Conservation (phyloP, 2,113 vertebrate species). For the Lagenorhynchus albirostris region DNA sequence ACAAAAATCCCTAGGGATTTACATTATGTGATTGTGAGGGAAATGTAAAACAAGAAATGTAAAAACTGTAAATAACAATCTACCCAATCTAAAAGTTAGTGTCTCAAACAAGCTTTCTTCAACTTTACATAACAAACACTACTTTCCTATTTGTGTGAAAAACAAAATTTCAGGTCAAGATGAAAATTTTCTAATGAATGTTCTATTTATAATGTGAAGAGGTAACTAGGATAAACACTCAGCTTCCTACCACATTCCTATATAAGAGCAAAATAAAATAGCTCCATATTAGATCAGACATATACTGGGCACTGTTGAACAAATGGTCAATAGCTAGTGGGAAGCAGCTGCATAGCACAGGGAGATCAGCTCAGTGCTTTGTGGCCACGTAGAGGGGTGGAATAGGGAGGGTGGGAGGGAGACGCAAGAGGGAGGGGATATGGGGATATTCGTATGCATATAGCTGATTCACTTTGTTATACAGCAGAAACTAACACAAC, state of each 20-base stretch:
- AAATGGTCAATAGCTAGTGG: background rate
- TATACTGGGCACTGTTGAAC: background rate
- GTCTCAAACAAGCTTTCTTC: conserved; percentile 31
- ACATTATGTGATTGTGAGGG: background rate
- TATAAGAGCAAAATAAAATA: conserved; percentile 31
- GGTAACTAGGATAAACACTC: background rate
- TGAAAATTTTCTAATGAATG: conserved; percentile 36
- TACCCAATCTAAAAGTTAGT: background rate
- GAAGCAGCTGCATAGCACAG: too few species aligned
- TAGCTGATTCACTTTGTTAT: too few species aligned
- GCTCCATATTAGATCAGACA: background rate
- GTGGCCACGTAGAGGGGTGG: too few species aligned
- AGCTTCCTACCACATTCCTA: conserved; percentile 8
- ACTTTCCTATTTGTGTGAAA: background rate
- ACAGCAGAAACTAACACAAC: too few species aligned
- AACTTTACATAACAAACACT: conserved; percentile 8
- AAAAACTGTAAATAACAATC: conserved; percentile 1
- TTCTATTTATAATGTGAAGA: conserved; percentile 23
- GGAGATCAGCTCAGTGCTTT: too few species aligned
- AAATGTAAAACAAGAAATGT: background rate
- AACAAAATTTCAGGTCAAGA: conserved; percentile 2
- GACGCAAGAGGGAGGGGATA: too few species aligned
- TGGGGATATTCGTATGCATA: too few species aligned
- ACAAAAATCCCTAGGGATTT: conserved; percentile 19
- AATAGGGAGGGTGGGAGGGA: too few species aligned